Evolutionary conservation across 2,888 invertebrate species (phyloP), one percentile per base, ranked within the genome.

Genomic region (Lordiphosa andalusiaca): DNA sequence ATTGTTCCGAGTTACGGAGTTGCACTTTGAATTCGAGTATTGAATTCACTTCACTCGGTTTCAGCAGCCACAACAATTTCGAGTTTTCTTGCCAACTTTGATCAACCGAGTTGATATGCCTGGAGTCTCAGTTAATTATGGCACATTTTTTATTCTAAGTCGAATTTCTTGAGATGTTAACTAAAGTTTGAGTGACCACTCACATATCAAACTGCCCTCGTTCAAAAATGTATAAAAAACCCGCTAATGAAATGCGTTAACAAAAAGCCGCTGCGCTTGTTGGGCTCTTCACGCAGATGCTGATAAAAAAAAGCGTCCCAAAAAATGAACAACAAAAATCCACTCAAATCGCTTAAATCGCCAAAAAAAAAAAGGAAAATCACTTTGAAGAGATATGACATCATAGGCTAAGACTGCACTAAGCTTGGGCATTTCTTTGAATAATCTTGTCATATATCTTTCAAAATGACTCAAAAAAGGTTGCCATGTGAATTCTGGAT

Each of bases 181-280:
- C n/a, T n/a, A n/a, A n/a, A n/a, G n/a, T n/a, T n/a, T n/a, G n/a
- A n/a, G n/a, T n/a, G n/a, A n/a, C n/a, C 6, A 19, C 19, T 2
- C 19, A 19, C 19, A 1, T 19, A 19, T 25, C 25, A 25, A 25
- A 25, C 25, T 25, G 36, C 12, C 46, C 10, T 39, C 13, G 16
- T 13, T 53, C 50, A 47, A 39, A 50, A 25, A 42, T 16, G 23
- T 13, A 25, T 9, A 48, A 51, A 51, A 48, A 42, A 37, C 12
- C 25, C 68, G 56, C 73, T 71, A 58, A 77, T 64, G 54, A 78
- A 84, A 81, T 78, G 82, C 84, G 82, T 76, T 44, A 33, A 44
- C 10, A 42, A 44, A 71, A 73, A 23, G 60, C 67, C 75, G 72
- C 74, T 70, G 73, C 64, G 67, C 73, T 64, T 62, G 67, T 46